Evolutionary conservation across 2,888 invertebrate species (phyloP), one percentile per base, ranked within the genome.

Genomic region (Thumatha senex): DNA sequence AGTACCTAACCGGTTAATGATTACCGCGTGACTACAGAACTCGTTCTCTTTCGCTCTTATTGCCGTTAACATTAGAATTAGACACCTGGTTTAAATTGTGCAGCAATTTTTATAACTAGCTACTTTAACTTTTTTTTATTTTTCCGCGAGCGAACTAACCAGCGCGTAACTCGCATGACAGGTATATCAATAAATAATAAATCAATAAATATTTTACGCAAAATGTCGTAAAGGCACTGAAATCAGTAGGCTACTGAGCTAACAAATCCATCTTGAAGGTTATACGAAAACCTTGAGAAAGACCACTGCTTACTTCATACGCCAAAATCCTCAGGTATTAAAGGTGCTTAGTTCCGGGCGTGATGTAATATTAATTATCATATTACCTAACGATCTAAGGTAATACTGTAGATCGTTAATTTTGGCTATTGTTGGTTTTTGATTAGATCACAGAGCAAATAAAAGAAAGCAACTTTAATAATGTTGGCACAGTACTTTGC

Each of bases 1-100:
- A 57, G 15, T 51, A 30, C 30, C 5, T 8, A 50, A 56, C 58
- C 39, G 44, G 51, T 44, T 24, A 57, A 40, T 51, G 40, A 61
- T 58, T 40, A 46, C 51, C 44, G 48, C 54, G 52, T 58, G 54
- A 50, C 51, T 54, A 9, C 40, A 24, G 31, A 14, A 46, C 18
- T 31, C 9, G 18, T 46, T 50, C 15, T 45, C 47, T 31, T 7
- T 41, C 14, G 12, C 11, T 24, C 31, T 39, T 18, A 35, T 9
- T 15, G 15, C 11, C 15, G 5, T 29, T 8, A 29, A 11, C 11
- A 38, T 45, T 11, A 30, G n/a, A 30, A 24, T 24, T 24, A 39
- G 9, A 36, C 24, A 36, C 29, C 18, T 5, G 18, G n/a, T 36
- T 13, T 30, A 39, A n/a, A 46, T 14, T 34, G 40, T 8, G 5